Evolutionary conservation across 2,113 vertebrate genomes (phyloP).

Genomic region (Sula dactylatra): DNA sequence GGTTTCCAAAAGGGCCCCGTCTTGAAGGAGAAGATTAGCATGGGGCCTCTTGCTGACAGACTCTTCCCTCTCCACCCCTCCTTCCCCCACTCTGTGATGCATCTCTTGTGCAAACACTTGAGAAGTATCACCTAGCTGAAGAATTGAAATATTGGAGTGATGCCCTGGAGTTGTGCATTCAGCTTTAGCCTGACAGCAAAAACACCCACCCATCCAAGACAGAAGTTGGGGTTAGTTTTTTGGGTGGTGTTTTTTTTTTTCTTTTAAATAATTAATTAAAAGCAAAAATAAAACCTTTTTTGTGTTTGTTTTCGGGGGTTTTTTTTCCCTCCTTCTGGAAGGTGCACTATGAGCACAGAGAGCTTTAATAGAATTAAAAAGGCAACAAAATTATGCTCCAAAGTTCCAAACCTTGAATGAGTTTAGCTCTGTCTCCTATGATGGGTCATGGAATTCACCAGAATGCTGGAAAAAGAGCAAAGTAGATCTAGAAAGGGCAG

Average conservation of each 20-base stretch:
- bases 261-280: not conserved
- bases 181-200: not conserved
- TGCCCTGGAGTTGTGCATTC: conserved; percentile 10
- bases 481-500: not conserved
- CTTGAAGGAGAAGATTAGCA: conserved; percentile 71
- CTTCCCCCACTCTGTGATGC: conserved; percentile 17
- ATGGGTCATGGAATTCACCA: not conserved
- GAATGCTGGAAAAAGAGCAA: not conserved
- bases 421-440: not conserved
- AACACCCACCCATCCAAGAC: not conserved
- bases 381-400: not conserved
- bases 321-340: not conserved
- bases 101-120: conserved; percentile 68
- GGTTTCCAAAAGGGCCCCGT: conserved; percentile 58
- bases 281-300: not conserved
- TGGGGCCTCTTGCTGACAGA: conserved; percentile 58
- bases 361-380: not conserved
- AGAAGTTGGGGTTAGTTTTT: not conserved
- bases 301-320: too few species aligned
- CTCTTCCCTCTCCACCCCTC: conserved; percentile 52
- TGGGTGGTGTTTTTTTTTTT: not conserved
- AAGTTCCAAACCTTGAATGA: not conserved
- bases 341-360: not conserved
- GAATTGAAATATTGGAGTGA: conserved; percentile 29
- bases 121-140: conserved; percentile 53